A percentile compares a stretch with the other conserved stretches of the same genome.
phyloP scores from a whole-genome alignment of 2,113 vertebrate genomes.

The Planiliza haematocheilus region DNA sequence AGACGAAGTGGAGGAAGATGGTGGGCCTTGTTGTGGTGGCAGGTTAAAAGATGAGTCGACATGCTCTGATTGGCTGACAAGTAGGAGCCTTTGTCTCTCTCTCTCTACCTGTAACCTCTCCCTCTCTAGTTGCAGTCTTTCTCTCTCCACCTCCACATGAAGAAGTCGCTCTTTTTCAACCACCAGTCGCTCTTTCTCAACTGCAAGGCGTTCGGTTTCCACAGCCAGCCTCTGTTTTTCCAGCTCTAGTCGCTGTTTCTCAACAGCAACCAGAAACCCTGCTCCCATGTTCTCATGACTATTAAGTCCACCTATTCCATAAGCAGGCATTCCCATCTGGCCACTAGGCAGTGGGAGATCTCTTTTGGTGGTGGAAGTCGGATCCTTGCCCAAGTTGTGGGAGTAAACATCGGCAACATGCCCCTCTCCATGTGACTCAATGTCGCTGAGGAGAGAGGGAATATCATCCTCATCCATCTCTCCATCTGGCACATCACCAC shows the following conservation, averaged over 20 bases:
- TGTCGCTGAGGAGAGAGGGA: constrained; percentile 90
- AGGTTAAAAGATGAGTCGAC: constrained; percentile 52
- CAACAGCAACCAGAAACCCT: constrained; percentile 88
- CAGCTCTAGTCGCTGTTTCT: constrained; percentile 92
- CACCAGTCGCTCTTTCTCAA: constrained; percentile 90
- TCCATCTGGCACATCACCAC: constrained; percentile 63
- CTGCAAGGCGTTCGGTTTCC: constrained; percentile 89
- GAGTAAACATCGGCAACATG: constrained; percentile 87
- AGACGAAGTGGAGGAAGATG: constrained; percentile 64
- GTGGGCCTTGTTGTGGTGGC: constrained; percentile 68
- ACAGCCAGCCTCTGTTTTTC: constrained; percentile 91
- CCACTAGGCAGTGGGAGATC: constrained; percentile 47
- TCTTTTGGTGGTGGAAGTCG: constrained; percentile 67
- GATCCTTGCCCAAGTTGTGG: constrained; percentile 88
- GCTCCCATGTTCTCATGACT: constrained; percentile 79
- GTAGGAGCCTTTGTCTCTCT: constrained; percentile 86
- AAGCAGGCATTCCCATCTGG: constrained; percentile 27
- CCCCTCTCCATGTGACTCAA: constrained; percentile 84
- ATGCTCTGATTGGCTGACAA: constrained; percentile 85
- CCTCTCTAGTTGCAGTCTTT: constrained; percentile 90
- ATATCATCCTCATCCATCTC: constrained; percentile 94
- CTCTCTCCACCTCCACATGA: constrained; percentile 88
- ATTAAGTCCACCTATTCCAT: constrained; percentile 20
- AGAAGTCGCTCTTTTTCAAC: constrained; percentile 90
- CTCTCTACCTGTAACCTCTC: constrained; percentile 90